These are phyloP conservation scores for Cololabis saira DNA, from an alignment of 2,113 vertebrate species.

Conservation along the genomic window DNA sequence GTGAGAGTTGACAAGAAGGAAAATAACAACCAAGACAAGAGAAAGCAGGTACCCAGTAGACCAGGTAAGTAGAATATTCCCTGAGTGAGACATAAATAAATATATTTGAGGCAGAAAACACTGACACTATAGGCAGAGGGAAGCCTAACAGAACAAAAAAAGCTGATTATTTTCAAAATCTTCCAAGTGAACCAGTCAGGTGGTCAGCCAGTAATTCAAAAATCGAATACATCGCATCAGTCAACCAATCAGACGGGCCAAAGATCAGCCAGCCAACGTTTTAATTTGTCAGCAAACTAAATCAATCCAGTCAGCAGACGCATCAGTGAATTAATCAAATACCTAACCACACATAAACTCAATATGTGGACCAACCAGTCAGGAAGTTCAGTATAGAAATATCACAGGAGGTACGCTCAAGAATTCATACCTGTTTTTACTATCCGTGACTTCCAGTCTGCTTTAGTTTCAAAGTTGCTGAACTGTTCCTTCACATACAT, in stretches of 20 bases:
- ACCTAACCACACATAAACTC: background rate
- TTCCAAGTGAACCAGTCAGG: background rate
- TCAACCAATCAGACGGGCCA: background rate
- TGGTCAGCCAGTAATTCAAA: conserved; percentile 16
- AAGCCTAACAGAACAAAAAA: no score
- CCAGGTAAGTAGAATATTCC: conserved; percentile 1
- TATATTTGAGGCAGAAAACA: no score
- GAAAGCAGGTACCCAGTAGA: background rate
- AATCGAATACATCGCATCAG: conserved; percentile 4
- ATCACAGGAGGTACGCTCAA: background rate
- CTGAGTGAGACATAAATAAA: background rate
- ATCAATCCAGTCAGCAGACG: background rate
- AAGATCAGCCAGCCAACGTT: background rate
- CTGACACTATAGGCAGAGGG: no score
- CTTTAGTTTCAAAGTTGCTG: conserved; percentile 37
- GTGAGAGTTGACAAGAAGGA: background rate
- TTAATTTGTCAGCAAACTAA: conserved; percentile 4
- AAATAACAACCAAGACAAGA: conserved; percentile 5
- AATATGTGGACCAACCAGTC: background rate
- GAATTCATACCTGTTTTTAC: conserved; percentile 15
- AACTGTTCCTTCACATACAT: conserved; percentile 6
- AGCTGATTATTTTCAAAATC: background rate
- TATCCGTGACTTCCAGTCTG: conserved; percentile 34
- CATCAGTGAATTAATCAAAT: background rate
- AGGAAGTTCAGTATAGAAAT: background rate